Conservation (phyloP, 2,113 vertebrate genomes). For the Sterrhoptilus dennistouni region DNA sequence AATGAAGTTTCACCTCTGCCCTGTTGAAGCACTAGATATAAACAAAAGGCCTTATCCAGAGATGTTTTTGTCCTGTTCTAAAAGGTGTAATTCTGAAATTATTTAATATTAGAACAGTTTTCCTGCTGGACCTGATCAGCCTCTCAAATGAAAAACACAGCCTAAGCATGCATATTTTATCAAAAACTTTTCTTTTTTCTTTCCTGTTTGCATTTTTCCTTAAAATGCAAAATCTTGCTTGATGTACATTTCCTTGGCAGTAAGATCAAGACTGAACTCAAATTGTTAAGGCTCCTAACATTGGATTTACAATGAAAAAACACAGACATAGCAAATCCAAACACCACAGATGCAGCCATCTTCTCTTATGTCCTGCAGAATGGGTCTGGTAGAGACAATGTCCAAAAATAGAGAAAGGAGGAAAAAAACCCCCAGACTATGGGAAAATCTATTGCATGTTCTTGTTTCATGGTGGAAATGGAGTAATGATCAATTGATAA, state of each 20-base stretch:
- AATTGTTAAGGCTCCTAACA: background rate
- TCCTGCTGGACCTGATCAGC: background rate
- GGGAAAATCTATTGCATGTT: background rate
- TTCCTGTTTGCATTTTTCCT: background rate
- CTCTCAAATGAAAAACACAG: background rate
- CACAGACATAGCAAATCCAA: background rate
- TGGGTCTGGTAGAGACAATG: background rate
- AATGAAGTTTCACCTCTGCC: background rate
- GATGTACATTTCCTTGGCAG: background rate
- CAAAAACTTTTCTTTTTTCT: background rate
- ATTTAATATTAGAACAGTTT: background rate
- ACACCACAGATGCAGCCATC: background rate
- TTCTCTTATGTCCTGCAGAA: background rate
- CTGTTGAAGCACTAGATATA: background rate
- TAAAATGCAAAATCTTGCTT: background rate
- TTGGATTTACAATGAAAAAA: background rate
- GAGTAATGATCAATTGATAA: background rate
- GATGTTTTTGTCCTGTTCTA: background rate
- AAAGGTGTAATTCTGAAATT: background rate
- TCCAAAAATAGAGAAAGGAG: background rate
- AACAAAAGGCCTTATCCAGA: background rate
- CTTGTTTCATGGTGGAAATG: background rate
- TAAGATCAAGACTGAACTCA: background rate
- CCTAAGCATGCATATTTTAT: background rate
- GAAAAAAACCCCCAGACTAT: fast-evolving